phyloP scores from a whole-genome alignment of 2,888 invertebrate genomes.

The Tuta absoluta region DNA sequence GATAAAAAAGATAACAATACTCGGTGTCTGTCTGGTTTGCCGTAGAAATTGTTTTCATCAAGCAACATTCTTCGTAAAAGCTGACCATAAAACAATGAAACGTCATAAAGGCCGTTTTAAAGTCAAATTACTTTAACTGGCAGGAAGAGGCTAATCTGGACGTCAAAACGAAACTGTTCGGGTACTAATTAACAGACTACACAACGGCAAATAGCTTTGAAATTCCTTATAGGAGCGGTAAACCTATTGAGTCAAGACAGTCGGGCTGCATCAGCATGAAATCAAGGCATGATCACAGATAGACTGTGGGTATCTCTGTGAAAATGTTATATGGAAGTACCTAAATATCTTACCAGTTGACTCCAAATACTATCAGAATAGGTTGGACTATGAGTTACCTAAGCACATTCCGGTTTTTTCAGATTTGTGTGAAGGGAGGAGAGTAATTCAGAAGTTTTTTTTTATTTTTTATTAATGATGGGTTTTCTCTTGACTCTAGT shows the following conservation, averaged over 20 bases:
- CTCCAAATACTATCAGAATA: no score
- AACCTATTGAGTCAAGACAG: slow-evolving; percentile 55
- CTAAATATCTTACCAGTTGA: no score
- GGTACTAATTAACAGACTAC: slow-evolving; percentile 74
- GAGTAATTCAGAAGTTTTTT: no score
- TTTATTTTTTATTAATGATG: no score
- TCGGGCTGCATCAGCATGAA: background rate
- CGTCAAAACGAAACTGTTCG: slow-evolving; percentile 53
- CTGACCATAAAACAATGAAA: slow-evolving; percentile 60
- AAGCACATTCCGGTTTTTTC: no score
- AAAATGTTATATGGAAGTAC: no score
- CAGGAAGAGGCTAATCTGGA: slow-evolving; percentile 57
- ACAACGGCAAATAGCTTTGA: slow-evolving; percentile 72
- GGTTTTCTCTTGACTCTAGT: no score
- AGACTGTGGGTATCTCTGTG: no score
- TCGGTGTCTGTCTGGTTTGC: background rate
- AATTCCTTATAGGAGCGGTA: slow-evolving; percentile 74
- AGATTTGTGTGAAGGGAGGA: no score
- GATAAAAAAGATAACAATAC: background rate
- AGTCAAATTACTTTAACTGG: slow-evolving; percentile 56
- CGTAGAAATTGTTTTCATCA: slow-evolving; percentile 12
- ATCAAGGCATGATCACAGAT: no score
- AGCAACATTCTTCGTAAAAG: slow-evolving; percentile 29
- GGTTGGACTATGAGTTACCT: no score
- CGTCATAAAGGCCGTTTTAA: slow-evolving; percentile 57